phyloP scores from a whole-genome alignment of 2,113 vertebrate species.

The Macaca fascicularis region T2T-MFA8v1.1 NC_088394.1:19924001-19924500 shows the following conservation, averaged over 20 bases:
- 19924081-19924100: neutral
- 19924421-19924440: neutral
- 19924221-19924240: neutral
- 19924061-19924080: neutral
- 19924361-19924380: neutral
- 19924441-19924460: neutral
- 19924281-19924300: neutral
- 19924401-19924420: neutral
- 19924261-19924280: neutral
- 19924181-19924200: neutral
- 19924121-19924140: neutral
- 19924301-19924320: neutral
- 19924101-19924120: neutral
- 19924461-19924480: neutral
- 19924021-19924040: neutral
- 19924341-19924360: neutral
- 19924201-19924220: neutral
- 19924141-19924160: neutral
- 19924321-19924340: neutral
- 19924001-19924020: neutral
- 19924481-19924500: neutral
- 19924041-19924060: neutral
- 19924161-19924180: neutral
- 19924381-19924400: neutral
- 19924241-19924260: neutral